A percentile compares a stretch with the other conserved stretches of the same genome.
Evolutionary conservation across 1,140 invertebrate species (phyloP).

Genomic region (Hyposmocoma kahamanoa): DNA sequence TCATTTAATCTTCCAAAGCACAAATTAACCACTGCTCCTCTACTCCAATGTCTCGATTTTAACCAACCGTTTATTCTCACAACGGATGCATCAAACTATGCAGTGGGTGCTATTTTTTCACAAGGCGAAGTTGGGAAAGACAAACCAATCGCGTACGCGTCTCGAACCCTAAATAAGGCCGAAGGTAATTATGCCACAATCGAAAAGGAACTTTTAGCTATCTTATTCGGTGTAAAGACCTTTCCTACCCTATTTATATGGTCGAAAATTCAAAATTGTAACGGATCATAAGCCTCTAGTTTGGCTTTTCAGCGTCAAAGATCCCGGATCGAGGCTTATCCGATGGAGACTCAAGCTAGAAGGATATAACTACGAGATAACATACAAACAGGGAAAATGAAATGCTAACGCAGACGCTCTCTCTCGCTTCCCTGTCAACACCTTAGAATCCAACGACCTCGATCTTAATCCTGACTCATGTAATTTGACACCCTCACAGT

Average conservation of each 20-base stretch:
- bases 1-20: constrained; percentile 45
- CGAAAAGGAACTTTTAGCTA: constrained; percentile 27
- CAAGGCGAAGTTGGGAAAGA: no score
- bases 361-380: no score
- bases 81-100: constrained; percentile 1
- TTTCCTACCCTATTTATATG: constrained; percentile 21
- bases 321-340: no score
- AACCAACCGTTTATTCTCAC: constrained; percentile 19
- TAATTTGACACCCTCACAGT: no score
- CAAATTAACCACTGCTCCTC: constrained; percentile 32
- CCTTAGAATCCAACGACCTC: no score
- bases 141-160: constrained; percentile 26
- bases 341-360: no score
- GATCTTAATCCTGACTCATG: no score
- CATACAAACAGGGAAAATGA: no score
- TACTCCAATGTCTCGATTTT: constrained; percentile 28
- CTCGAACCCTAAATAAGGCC: constrained; percentile 26
- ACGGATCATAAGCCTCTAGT: constrained; percentile 70
- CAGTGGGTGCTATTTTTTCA: not conserved
- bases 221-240: constrained; percentile 15
- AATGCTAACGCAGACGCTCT: no score
- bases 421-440: no score
- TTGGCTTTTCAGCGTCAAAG: no score
- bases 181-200: constrained; percentile 36
- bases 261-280: constrained; percentile 54